Conservation (phyloP, 2,797 vertebrate species). For the Hyperoplus immaculatus region DNA sequence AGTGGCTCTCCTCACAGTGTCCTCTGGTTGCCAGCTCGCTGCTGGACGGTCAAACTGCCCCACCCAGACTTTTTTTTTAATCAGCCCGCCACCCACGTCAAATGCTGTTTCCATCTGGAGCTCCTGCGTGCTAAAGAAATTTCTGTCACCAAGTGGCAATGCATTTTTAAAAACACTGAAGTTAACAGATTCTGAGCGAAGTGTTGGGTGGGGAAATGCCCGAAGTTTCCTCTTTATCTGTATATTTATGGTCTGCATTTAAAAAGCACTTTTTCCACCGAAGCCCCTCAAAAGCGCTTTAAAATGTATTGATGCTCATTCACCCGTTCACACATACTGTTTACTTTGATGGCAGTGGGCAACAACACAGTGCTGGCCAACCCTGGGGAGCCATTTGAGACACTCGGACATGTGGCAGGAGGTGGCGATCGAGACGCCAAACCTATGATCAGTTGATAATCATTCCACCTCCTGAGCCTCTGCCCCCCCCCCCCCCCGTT, state of each 20-base stretch:
- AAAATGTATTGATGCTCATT: background rate
- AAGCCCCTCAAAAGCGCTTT: too few species aligned
- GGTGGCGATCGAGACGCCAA: too few species aligned
- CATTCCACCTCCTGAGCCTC: too few species aligned
- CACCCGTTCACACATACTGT: too few species aligned
- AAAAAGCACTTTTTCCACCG: too few species aligned
- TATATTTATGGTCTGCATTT: background rate
- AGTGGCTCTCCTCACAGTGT: conserved; percentile 46
- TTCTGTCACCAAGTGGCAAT: conserved; percentile 48
- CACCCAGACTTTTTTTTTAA: conserved; percentile 44
- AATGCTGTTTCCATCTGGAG: conserved; percentile 55
- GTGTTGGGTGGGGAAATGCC: background rate
- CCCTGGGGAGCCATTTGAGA: too few species aligned
- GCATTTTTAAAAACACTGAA: conserved; percentile 35
- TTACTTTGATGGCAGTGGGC: too few species aligned
- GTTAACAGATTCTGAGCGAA: background rate
- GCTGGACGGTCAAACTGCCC: conserved; percentile 58
- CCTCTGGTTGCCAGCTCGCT: conserved; percentile 55
- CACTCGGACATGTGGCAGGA: too few species aligned
- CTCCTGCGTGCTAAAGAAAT: conserved; percentile 33
- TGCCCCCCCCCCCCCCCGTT: too few species aligned
- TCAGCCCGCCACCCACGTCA: conserved; percentile 49
- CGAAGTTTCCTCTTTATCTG: background rate
- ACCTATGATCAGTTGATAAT: too few species aligned
- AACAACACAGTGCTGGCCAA: too few species aligned